Evolutionary conservation across 2,888 invertebrate genomes (phyloP).

Genomic region (Acrobasis repandana): DNA sequence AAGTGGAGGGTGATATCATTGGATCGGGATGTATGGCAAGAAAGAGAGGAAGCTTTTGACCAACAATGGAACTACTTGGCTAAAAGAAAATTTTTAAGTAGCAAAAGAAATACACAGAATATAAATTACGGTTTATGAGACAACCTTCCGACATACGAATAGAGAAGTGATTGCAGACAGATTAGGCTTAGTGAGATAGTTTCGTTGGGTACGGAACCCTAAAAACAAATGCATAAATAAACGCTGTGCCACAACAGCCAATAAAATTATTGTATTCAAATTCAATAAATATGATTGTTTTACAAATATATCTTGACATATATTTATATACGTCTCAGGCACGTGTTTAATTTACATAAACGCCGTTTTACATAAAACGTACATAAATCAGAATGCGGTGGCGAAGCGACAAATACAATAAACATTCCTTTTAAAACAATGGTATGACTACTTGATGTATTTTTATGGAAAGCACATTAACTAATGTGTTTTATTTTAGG

Average conservation of each 20-base stretch:
- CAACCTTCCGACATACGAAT: no score
- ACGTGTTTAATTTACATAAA: conserved; percentile 7
- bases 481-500: conserved; percentile 1
- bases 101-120: no score
- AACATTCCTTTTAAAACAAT: conserved; percentile 7
- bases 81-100: no score
- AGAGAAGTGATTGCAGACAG: no score
- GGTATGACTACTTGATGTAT: conserved; percentile 5
- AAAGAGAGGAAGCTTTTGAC: no score
- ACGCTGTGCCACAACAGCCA: background rate
- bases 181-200: no score
- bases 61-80: no score
- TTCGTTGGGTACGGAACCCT: no score
- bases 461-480: conserved; percentile 4
- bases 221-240: background rate
- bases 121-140: no score
- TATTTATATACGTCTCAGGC: conserved; percentile 1
- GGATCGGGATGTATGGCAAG: no score
- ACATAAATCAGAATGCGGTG: conserved; percentile 13
- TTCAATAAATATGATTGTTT: background rate
- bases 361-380: conserved; percentile 9
- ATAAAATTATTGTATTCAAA: background rate
- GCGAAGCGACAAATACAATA: conserved; percentile 9
- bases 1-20: no score
- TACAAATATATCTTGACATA: background rate